Evolutionary conservation across 1,140 invertebrate species (phyloP).

Genomic region (Ctenoplectra terminalis): DNA sequence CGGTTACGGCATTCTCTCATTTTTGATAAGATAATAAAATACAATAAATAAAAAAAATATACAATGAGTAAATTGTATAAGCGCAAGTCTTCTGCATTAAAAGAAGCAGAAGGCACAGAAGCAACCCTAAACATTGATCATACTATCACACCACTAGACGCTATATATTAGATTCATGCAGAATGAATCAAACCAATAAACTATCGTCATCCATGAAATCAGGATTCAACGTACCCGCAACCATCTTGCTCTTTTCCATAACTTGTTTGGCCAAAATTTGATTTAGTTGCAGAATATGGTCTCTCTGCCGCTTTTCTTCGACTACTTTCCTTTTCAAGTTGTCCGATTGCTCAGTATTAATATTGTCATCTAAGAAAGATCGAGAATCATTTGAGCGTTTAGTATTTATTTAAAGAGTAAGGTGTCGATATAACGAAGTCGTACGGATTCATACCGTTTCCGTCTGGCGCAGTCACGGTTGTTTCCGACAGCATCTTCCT

Average conservation of each 20-base stretch:
- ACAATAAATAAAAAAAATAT: neutral
- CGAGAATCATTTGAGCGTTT: neutral
- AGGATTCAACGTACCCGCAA: slow-evolving; percentile 88
- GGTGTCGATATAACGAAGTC: neutral
- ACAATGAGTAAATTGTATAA: neutral
- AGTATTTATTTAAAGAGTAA: neutral
- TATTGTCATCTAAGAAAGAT: slow-evolving; percentile 73
- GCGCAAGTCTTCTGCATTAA: slow-evolving; percentile 19
- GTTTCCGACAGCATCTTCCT: slow-evolving; percentile 94
- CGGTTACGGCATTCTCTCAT: neutral
- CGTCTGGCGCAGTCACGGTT: slow-evolving; percentile 79
- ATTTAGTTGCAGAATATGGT: slow-evolving; percentile 94
- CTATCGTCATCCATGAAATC: neutral
- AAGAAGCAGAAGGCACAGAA: slow-evolving; percentile 19
- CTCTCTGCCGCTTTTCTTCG: slow-evolving; percentile 93
- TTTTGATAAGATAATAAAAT: neutral
- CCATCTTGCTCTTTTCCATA: slow-evolving; percentile 96
- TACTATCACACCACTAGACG: slow-evolving; percentile 49
- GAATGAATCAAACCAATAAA: slow-evolving; percentile 54
- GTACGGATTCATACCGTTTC: slow-evolving; percentile 63
- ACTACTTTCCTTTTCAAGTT: slow-evolving; percentile 85
- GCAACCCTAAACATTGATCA: slow-evolving; percentile 39
- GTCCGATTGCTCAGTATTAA: slow-evolving; percentile 77
- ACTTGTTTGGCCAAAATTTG: slow-evolving; percentile 96
- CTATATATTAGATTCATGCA: slow-evolving; percentile 62